Percentiles rank a stretch among this genome's conserved stretches.
Evolutionary conservation across 2,797 vertebrate species (phyloP).

Genomic region (Gallinago nigripennis): DNA sequence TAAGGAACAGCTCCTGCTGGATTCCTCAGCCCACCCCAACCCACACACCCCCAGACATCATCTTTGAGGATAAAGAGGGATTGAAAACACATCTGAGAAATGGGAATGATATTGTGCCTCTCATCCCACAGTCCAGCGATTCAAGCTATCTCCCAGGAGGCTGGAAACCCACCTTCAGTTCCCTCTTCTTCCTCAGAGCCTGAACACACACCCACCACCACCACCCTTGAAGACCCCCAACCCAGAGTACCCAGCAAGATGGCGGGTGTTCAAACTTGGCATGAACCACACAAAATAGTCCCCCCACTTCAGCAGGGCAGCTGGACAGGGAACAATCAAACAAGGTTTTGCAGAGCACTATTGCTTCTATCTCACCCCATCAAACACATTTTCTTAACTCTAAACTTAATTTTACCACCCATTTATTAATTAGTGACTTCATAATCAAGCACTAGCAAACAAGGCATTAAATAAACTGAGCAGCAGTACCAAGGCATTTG

Average conservation of each 20-base stretch:
- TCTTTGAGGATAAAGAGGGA: background rate
- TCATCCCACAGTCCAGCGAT: background rate
- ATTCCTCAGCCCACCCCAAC: background rate
- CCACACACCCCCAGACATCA: background rate
- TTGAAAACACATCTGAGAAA: background rate
- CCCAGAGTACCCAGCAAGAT: background rate
- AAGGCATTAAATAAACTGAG: constrained; percentile 43
- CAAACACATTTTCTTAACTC: constrained; percentile 16
- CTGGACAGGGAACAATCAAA: background rate
- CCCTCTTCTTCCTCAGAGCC: background rate
- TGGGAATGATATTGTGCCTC: background rate
- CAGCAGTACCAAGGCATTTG: constrained; percentile 36
- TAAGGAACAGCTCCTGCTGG: background rate
- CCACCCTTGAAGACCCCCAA: background rate
- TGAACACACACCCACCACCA: background rate
- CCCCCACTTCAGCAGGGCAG: background rate
- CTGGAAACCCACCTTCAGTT: background rate
- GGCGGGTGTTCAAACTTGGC: background rate
- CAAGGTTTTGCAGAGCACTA: background rate
- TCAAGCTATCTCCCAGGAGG: background rate
- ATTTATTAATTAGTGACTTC: constrained; percentile 49
- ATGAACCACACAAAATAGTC: background rate
- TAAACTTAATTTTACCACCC: constrained; percentile 13
- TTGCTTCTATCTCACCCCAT: background rate
- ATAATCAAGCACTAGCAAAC: constrained; percentile 17